Evolutionary conservation across 2,113 vertebrate species (phyloP).

Genomic region (Corythornis madagascariensis): DNA sequence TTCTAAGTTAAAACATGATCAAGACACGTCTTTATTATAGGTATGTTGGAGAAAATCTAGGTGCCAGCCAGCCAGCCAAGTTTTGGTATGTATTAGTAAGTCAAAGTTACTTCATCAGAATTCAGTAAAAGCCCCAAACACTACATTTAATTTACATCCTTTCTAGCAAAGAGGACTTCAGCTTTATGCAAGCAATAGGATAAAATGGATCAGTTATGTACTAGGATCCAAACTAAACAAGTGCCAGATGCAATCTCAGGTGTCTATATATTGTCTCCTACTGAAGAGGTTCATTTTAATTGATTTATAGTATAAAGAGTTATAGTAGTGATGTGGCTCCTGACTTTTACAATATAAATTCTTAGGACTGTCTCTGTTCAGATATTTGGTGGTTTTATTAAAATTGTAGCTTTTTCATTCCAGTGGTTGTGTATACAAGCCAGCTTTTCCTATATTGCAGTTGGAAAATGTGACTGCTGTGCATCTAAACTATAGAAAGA

Average conservation of each 20-base stretch:
- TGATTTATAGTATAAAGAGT: not conserved
- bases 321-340: not conserved
- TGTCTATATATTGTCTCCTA: not conserved
- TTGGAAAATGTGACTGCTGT: not conserved
- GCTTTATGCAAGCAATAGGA: not conserved
- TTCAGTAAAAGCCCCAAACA: not conserved
- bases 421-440: not conserved
- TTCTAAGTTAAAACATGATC: not conserved
- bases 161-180: not conserved
- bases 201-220: not conserved
- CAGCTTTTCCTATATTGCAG: not conserved
- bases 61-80: not conserved
- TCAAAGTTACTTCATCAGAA: not conserved
- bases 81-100: not conserved
- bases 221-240: not conserved
- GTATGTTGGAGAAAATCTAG: not conserved
- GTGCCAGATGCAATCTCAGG: not conserved
- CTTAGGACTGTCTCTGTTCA: not conserved
- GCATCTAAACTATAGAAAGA: not conserved
- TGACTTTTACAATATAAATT: not conserved
- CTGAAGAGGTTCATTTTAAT: not conserved
- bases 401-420: not conserved
- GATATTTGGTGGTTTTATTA: not conserved
- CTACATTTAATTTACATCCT: not conserved
- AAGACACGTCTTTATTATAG: not conserved